Evolutionary conservation across 1,140 invertebrate species (phyloP).

Genomic region (Drosophila orosa): DNA sequence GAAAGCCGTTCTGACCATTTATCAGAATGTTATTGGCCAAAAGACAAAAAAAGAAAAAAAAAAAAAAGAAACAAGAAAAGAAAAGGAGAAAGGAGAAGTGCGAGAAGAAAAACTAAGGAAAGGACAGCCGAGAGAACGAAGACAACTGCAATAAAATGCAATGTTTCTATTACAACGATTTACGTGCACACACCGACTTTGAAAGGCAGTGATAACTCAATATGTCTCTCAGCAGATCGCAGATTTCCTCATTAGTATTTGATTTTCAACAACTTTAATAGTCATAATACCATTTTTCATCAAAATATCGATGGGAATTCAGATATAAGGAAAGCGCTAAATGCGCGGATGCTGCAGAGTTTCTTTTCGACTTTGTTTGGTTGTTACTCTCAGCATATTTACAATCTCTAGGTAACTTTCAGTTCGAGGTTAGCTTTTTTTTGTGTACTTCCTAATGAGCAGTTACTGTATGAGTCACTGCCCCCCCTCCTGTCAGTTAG

Average conservation of each 20-base stretch:
- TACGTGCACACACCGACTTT: conserved; percentile 57
- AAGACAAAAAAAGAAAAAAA: conserved; percentile 21
- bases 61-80: conserved; percentile 27
- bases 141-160: conserved; percentile 80
- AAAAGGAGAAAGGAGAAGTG: background rate
- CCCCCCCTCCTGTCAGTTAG: background rate
- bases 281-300: background rate
- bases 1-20: conserved; percentile 78
- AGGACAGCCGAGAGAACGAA: conserved; percentile 44
- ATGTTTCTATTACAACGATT: conserved; percentile 79
- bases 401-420: background rate
- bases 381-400: too few relatives aligned
- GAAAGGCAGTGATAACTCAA: conserved; percentile 17
- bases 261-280: background rate
- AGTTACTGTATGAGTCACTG: conserved; percentile 12
- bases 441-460: background rate
- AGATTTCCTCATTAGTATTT: background rate
- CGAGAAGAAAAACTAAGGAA: conserved; percentile 13
- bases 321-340: too few relatives aligned
- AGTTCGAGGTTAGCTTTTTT: rapidly evolving
- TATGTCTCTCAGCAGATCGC: background rate
- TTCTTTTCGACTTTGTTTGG: too few relatives aligned
- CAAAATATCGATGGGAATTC: background rate
- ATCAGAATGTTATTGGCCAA: conserved; percentile 76
- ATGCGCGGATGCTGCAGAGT: too few relatives aligned